Base-by-base conservation (phyloP, 2,888 invertebrate genomes). In the Microctonus aethiopoides region DNA sequence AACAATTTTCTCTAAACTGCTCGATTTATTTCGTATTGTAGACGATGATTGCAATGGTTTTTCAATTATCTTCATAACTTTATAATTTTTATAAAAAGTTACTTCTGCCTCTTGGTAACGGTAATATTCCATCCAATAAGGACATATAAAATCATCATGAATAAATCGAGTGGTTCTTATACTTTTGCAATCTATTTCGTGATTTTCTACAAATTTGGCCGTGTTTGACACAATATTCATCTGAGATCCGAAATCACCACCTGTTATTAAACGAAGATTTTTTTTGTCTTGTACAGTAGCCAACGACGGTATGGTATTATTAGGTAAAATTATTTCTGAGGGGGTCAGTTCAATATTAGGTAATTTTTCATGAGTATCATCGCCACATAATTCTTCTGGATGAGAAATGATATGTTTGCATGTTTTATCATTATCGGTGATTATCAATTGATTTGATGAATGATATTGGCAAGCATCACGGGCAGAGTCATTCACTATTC, bases 211-310 rank as follows among this genome's bases (percentile, higher is more conserved):
- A 29, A 11, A 51, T 16, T 68, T 34, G 2, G 54, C 26, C 16
- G 51, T 36, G 11, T 20, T 54, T 56, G 66, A 9, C n/a, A 59
- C n/a, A 24, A 57, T 67, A 29, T 16, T 29, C 0, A 52, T 22
- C 29, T 1, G 26, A 22, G 52, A 65, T 41, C 13, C 63, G 24
- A 20, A 22, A 26, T n/a, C 32, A 10, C 56, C 39, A 1, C 39
- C 54, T 22, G 10, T 22, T 4, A 59, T 57, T 39, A 65, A 67
- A n/a, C 61, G 59, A 61, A 56, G 74, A 29, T 74, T 79, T 69
- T 73, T 83, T 71, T 84, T 83, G 77, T 83, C 79, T 74, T 80
- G 82, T 68, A 84, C 80, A 76, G 85, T 86, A 73, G 84, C 84
- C 64, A 86, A 85, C 26, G 85, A 65, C 16, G 81, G 76, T 51